phyloP scores from a whole-genome alignment of 2,888 invertebrate species.

The Drepana falcataria region DNA sequence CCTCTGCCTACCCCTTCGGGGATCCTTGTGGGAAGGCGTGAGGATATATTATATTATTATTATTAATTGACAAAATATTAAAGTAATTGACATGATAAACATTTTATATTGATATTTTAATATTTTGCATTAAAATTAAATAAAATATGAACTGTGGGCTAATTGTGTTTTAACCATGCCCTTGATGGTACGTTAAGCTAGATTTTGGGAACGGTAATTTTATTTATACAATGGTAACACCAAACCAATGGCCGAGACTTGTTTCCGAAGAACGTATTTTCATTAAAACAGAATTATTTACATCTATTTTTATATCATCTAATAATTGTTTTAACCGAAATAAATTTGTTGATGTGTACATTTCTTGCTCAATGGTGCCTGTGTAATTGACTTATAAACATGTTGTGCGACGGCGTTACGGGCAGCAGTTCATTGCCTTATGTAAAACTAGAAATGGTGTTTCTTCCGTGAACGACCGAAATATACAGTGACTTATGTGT shows the following conservation, averaged over 20 bases:
- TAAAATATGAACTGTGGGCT: too few relatives aligned
- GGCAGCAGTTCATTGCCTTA: constrained; percentile 76
- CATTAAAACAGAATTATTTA: constrained; percentile 40
- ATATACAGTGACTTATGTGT: constrained; percentile 68
- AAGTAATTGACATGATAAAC: too few relatives aligned
- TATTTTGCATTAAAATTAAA: too few relatives aligned
- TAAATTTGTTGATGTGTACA: constrained; percentile 17
- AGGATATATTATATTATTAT: too few relatives aligned
- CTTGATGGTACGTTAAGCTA: constrained; percentile 3
- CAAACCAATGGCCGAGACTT: constrained; percentile 60
- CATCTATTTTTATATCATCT: constrained; percentile 26
- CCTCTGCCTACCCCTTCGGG: too few relatives aligned
- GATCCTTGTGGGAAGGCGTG: too few relatives aligned
- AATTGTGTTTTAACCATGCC: not conserved
- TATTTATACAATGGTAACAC: constrained; percentile 36
- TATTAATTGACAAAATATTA: too few relatives aligned
- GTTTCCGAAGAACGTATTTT: constrained; percentile 61
- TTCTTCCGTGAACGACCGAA: constrained; percentile 76
- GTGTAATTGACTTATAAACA: constrained; percentile 42
- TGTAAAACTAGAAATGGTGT: constrained; percentile 77
- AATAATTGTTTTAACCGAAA: constrained; percentile 18
- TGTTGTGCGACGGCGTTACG: constrained; percentile 64
- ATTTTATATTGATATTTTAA: too few relatives aligned
- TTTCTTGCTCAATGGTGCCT: constrained; percentile 15
- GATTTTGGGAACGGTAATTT: constrained; percentile 4